Conservation (phyloP, 2,113 vertebrate species). For the Psophia crepitans region DNA sequence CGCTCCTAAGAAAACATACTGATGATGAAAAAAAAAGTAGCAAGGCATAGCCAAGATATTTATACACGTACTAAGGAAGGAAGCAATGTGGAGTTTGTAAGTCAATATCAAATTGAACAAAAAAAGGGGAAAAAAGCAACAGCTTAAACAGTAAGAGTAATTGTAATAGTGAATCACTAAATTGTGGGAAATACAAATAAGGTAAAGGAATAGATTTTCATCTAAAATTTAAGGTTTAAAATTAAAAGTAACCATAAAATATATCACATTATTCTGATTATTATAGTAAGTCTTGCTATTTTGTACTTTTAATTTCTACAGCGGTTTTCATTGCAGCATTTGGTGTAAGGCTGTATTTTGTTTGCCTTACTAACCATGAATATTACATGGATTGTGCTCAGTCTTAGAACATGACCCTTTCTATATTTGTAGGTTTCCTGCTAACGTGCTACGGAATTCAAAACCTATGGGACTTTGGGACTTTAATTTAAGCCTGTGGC, state of each 20-base stretch:
- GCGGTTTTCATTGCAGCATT: not conserved
- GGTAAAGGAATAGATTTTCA: not conserved
- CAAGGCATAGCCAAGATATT: not conserved
- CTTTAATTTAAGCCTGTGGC: conserved; percentile 66
- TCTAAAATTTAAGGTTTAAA: not conserved
- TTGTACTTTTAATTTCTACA: not conserved
- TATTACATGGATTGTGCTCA: conserved; percentile 27
- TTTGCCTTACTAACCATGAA: conserved; percentile 42
- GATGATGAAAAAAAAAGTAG: not conserved
- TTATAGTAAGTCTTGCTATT: not conserved
- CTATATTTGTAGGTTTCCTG: conserved; percentile 69
- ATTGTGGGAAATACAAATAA: not conserved
- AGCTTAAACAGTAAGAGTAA: not conserved
- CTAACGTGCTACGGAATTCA: conserved; percentile 57
- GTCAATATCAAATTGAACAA: not conserved
- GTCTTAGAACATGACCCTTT: conserved; percentile 52
- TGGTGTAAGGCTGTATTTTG: conserved; percentile 3
- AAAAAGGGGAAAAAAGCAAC: not conserved
- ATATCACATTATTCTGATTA: not conserved
- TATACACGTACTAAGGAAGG: not conserved
- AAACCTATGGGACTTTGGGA: conserved; percentile 67
- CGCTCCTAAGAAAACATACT: not conserved
- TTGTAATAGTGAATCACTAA: not conserved
- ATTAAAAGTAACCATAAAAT: not conserved
- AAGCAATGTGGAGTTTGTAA: not conserved